Conservation (phyloP, 2,113 vertebrate species). For the Anthoscopus minutus region DNA sequence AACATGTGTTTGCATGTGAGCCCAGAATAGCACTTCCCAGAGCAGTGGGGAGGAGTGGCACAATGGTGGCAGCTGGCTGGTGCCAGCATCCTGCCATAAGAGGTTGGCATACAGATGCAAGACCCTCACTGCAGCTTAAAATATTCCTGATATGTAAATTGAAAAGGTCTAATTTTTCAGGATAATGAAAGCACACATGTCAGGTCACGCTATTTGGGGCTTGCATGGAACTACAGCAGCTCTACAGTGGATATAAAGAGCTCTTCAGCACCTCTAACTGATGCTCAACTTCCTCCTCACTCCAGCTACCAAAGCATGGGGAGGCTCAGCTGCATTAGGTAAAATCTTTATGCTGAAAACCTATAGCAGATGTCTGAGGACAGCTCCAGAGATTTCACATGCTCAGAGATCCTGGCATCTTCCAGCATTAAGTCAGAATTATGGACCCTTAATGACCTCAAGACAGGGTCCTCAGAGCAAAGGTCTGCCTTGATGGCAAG, state of each 20-base stretch:
- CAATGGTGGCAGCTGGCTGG: neutral
- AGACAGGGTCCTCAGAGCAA: neutral
- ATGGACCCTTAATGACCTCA: neutral
- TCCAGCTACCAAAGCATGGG: neutral
- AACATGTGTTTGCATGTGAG: neutral
- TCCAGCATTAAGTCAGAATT: neutral
- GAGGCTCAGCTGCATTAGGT: neutral
- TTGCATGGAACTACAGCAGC: neutral
- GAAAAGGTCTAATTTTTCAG: neutral
- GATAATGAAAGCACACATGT: neutral
- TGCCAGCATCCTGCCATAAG: neutral
- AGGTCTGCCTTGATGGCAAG: neutral
- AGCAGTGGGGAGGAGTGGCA: fast-evolving
- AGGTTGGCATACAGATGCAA: neutral
- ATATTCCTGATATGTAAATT: neutral
- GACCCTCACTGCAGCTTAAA: neutral
- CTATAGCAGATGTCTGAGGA: neutral
- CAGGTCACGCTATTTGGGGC: neutral
- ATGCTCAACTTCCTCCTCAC: neutral
- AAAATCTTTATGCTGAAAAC: neutral
- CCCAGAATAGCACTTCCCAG: neutral
- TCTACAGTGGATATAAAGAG: neutral
- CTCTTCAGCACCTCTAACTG: neutral
- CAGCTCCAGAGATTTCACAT: neutral
- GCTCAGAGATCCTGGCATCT: neutral